A percentile compares a stretch with the other conserved stretches of the same genome.
Conservation (phyloP, 2,113 vertebrate species). For the Melanerpes aurifrons region DNA sequence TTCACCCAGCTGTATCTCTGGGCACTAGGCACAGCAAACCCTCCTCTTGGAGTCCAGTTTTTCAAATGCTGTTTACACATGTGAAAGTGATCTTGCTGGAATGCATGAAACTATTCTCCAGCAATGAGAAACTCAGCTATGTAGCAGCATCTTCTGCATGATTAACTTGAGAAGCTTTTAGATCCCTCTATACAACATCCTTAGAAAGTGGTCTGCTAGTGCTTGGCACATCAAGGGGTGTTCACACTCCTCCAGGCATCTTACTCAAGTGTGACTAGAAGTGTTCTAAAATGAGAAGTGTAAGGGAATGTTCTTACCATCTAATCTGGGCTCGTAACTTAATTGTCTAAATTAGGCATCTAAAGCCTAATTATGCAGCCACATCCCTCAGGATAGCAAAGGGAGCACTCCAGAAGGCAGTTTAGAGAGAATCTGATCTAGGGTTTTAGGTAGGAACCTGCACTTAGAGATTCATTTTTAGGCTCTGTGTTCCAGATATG, state of each 20-base stretch:
- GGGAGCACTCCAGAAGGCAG: background rate
- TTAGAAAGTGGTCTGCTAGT: background rate
- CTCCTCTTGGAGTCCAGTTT: background rate
- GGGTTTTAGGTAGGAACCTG: background rate
- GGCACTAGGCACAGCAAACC: background rate
- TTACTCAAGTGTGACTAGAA: background rate
- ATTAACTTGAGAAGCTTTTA: background rate
- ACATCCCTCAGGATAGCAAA: background rate
- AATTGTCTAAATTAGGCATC: background rate
- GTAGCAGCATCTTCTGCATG: background rate
- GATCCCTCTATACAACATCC: background rate
- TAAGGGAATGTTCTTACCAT: background rate
- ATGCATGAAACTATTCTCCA: background rate
- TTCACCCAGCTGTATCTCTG: background rate
- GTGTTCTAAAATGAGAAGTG: background rate
- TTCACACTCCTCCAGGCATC: background rate
- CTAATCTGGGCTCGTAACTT: background rate
- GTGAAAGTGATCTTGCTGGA: background rate
- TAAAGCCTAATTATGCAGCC: background rate
- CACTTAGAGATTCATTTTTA: background rate
- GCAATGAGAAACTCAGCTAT: background rate
- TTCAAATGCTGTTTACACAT: background rate
- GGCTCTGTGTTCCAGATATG: background rate
- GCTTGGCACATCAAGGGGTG: background rate
- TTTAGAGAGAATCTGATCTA: background rate